Conservation (phyloP, 2,113 vertebrate species). For the Ochotona curzoniae region DNA sequence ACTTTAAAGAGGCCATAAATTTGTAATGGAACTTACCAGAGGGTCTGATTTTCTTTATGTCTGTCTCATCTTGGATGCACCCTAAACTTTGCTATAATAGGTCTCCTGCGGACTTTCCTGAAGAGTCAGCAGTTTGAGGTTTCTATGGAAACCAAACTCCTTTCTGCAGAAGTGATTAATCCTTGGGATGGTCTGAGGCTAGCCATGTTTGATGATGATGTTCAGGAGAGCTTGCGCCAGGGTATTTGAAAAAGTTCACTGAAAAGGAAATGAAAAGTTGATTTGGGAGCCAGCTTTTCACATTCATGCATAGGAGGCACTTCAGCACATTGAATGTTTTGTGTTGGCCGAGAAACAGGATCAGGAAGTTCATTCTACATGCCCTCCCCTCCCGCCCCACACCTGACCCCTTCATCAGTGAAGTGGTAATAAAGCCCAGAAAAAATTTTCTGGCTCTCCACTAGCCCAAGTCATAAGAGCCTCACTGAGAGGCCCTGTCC, state of each 20-base stretch:
- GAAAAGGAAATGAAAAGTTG: no score
- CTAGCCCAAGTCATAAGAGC: not conserved
- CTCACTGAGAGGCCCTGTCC: no score
- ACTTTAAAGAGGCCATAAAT: conserved; percentile 54
- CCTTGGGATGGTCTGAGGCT: not conserved
- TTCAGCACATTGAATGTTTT: not conserved
- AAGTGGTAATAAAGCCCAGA: not conserved
- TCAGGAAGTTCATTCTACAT: not conserved
- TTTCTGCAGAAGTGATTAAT: conserved; percentile 32
- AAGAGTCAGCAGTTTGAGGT: conserved; percentile 46
- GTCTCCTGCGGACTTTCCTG: not conserved
- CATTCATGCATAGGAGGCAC: no score
- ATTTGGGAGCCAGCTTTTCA: no score
- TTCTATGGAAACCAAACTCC: conserved; percentile 51
- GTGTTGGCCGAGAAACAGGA: not conserved
- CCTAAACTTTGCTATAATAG: not conserved
- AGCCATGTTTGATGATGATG: not conserved
- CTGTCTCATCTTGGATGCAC: not conserved
- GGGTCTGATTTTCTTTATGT: conserved; percentile 47
- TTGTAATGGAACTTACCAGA: conserved; percentile 40
- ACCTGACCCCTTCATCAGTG: no score
- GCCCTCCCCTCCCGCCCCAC: not conserved
- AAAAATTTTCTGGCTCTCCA: not conserved
- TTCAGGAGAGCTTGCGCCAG: not conserved
- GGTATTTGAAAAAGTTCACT: no score